Percentiles rank a stretch among this genome's conserved stretches.
phyloP scores from a whole-genome alignment of 2,888 invertebrate species.

The Eurytoma adleriae region DNA sequence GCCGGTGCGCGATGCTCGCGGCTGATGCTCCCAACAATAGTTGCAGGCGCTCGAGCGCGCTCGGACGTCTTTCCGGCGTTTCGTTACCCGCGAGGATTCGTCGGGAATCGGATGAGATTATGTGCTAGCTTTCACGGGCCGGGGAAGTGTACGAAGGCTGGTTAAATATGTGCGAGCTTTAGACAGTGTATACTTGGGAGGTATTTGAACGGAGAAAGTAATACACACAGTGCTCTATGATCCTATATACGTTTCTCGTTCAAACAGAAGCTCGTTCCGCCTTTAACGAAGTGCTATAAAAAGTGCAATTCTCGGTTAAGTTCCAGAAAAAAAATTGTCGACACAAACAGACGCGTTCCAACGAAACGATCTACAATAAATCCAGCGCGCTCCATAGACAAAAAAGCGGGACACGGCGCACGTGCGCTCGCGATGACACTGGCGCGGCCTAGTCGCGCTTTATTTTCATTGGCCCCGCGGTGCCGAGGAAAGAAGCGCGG shows the following conservation, averaged over 20 bases:
- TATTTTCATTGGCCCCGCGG: slow-evolving; percentile 42
- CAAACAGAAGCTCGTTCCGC: too few species aligned
- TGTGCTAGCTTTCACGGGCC: too few species aligned
- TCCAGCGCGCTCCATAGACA: not conserved
- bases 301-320: not conserved
- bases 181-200: too few species aligned
- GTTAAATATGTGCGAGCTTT: not conserved
- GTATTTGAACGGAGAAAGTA: too few species aligned
- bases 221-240: too few species aligned
- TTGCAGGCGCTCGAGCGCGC: not conserved
- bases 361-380: too few species aligned
- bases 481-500: not conserved
- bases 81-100: slow-evolving; percentile 26
- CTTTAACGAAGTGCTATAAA: too few species aligned
- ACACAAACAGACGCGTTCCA: not conserved
- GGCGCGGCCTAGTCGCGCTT: not conserved
- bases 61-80: slow-evolving; percentile 19
- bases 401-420: not conserved
- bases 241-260: too few species aligned
- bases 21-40: slow-evolving; percentile 13
- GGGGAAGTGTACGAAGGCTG: too few species aligned
- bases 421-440: not conserved
- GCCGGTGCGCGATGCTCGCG: slow-evolving; percentile 7
- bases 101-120: slow-evolving; percentile 40
- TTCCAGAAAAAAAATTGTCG: not conserved